phyloP scores from a whole-genome alignment of 2,888 invertebrate genomes.

The Hecatera dysodea region DNA sequence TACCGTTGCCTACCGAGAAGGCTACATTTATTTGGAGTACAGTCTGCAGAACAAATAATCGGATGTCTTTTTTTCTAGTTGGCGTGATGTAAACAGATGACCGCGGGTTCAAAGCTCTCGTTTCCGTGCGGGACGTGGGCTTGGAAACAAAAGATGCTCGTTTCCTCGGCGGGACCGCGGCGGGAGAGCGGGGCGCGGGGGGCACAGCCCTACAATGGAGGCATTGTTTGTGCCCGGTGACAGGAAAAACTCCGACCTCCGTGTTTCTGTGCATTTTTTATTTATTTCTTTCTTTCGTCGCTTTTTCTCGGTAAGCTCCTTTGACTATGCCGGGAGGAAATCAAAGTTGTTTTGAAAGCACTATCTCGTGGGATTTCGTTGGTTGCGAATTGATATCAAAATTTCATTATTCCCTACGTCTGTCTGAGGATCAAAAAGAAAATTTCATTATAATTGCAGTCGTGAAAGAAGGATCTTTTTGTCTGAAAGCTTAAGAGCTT shows the following conservation, averaged over 20 bases:
- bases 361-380: slow-evolving; percentile 71
- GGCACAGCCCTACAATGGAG: slow-evolving; percentile 83
- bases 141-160: slow-evolving; percentile 90
- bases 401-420: slow-evolving; percentile 57
- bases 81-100: slow-evolving; percentile 88
- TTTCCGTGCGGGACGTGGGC: slow-evolving; percentile 81
- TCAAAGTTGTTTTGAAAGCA: slow-evolving; percentile 85
- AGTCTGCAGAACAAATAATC: slow-evolving; percentile 74
- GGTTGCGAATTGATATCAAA: slow-evolving; percentile 63
- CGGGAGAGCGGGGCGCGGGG: slow-evolving; percentile 70
- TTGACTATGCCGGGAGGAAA: slow-evolving; percentile 84
- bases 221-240: slow-evolving; percentile 91
- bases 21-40: slow-evolving; percentile 33
- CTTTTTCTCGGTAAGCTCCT: slow-evolving; percentile 84
- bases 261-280: slow-evolving; percentile 90
- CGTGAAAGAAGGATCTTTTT: slow-evolving; percentile 29
- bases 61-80: slow-evolving; percentile 81
- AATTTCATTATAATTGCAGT: slow-evolving; percentile 50
- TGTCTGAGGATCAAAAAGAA: slow-evolving; percentile 52
- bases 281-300: slow-evolving; percentile 82
- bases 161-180: slow-evolving; percentile 84
- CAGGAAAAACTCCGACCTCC: slow-evolving; percentile 91
- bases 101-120: slow-evolving; percentile 88
- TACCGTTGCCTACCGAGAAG: slow-evolving; percentile 24
- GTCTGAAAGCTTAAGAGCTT: slow-evolving; percentile 45